Conservation (phyloP, 1,140 invertebrate genomes). For the Tetranychus urticae region DNA sequence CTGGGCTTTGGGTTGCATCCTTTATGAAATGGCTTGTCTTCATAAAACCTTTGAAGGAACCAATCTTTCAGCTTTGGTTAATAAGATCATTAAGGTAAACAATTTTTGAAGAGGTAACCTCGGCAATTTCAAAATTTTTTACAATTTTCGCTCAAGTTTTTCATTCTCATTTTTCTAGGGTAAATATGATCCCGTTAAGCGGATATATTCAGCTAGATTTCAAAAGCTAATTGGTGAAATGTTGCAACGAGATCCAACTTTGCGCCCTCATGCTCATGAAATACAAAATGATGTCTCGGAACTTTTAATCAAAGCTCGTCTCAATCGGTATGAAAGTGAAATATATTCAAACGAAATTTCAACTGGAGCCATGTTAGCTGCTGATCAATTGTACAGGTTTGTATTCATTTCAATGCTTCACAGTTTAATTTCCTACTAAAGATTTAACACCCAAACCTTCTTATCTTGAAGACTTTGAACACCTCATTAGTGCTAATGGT, state of each 20-base stretch:
- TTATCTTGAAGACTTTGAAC: too few species aligned
- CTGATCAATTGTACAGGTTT: neutral
- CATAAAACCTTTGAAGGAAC: constrained; percentile 51
- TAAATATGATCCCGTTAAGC: constrained; percentile 30
- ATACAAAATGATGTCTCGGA: constrained; percentile 26
- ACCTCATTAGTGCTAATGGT: too few species aligned
- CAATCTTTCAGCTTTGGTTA: constrained; percentile 28
- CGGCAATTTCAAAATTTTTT: neutral
- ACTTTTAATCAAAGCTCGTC: neutral
- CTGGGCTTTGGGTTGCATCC: constrained; percentile 52
- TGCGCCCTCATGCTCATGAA: constrained; percentile 34
- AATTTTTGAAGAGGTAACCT: neutral
- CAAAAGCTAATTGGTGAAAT: constrained; percentile 34
- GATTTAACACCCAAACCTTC: too few species aligned
- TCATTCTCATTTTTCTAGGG: constrained; percentile 17
- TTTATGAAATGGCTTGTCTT: constrained; percentile 52
- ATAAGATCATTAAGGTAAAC: constrained; percentile 44
- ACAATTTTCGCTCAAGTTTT: constrained; percentile 5
- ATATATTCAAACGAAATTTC: neutral
- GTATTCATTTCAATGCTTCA: too few species aligned
- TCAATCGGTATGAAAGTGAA: neutral
- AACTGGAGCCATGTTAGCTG: neutral
- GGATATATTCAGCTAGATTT: constrained; percentile 37
- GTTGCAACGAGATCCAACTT: constrained; percentile 35
- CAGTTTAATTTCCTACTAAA: too few species aligned